Conservation (phyloP, 2,113 vertebrate species). For the Cynoglossus semilaevis region DNA sequence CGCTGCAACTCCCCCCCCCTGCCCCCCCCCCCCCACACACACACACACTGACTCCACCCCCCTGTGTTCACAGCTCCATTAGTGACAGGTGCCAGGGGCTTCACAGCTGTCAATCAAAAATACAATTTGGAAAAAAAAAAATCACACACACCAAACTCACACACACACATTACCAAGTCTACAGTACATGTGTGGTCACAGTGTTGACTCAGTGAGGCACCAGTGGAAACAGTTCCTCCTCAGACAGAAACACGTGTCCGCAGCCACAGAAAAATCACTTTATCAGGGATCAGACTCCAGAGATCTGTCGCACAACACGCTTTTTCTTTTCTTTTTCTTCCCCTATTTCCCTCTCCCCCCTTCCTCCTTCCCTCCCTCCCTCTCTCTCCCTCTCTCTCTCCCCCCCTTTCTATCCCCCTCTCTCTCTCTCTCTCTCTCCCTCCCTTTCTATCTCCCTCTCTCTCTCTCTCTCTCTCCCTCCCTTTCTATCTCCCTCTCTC, state of each 20-base stretch:
- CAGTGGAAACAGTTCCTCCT: neutral
- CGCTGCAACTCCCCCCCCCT: slow-evolving; percentile 20
- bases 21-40: slow-evolving; percentile 11
- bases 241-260: slow-evolving; percentile 1
- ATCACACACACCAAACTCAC: neutral
- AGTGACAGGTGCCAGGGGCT: slow-evolving; percentile 47
- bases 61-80: slow-evolving; percentile 45
- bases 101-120: slow-evolving; percentile 54
- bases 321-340: too few species aligned
- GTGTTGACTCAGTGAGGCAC: neutral
- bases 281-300: slow-evolving; percentile 3
- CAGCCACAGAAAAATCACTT: slow-evolving; percentile 1
- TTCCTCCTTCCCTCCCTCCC: neutral
- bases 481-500: too few species aligned
- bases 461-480: slow-evolving; percentile 24
- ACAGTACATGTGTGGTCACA: neutral
- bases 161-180: neutral
- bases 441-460: neutral
- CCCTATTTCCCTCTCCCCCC: too few species aligned
- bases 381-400: neutral
- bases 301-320: slow-evolving; percentile 20
- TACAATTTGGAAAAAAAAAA: neutral
- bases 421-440: slow-evolving; percentile 34
- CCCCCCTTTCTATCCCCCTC: too few species aligned
- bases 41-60: slow-evolving; percentile 12